phyloP scores from a whole-genome alignment of 2,888 invertebrate genomes.

The Rhagophthalmus giganteus region DNA sequence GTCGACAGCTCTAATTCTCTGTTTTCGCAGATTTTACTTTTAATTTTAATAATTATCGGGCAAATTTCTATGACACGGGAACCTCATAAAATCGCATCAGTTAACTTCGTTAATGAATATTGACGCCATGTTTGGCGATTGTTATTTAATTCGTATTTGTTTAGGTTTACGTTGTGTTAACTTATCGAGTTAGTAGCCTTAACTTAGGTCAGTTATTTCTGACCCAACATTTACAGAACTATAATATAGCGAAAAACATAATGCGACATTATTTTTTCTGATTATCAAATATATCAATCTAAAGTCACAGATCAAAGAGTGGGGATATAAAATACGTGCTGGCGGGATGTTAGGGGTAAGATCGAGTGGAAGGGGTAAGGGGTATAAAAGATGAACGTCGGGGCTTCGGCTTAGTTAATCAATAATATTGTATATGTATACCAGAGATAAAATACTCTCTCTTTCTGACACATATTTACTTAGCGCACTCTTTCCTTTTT shows the following conservation, averaged over 20 bases:
- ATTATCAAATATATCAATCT: conserved; percentile 25
- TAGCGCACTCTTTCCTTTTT: conserved; percentile 20
- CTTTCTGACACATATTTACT: conserved; percentile 30
- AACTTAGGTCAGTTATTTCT: too few relatives aligned
- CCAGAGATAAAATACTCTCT: conserved; percentile 37
- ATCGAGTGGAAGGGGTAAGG: conserved; percentile 40
- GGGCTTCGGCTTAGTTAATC: conserved; percentile 38
- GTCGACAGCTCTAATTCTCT: conserved; percentile 5
- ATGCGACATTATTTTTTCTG: too few relatives aligned
- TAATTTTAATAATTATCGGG: conserved; percentile 1
- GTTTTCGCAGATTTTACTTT: conserved; percentile 1
- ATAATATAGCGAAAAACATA: too few relatives aligned
- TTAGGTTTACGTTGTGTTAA: neutral
- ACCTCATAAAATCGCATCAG: neutral
- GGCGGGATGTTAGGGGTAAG: conserved; percentile 35
- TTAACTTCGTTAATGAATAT: neutral
- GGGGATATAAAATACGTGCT: conserved; percentile 32
- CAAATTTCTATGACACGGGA: neutral
- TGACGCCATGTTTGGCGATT: neutral
- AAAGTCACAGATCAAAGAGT: conserved; percentile 32
- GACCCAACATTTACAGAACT: too few relatives aligned
- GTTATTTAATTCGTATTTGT: neutral
- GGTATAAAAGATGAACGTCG: conserved; percentile 41
- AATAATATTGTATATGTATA: conserved; percentile 43
- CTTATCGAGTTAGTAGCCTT: too few relatives aligned